Percentiles rank a stretch among this genome's conserved stretches.
phyloP scores from a whole-genome alignment of 1,140 invertebrate genomes.

The Anoplolepis gracilipes region DNA sequence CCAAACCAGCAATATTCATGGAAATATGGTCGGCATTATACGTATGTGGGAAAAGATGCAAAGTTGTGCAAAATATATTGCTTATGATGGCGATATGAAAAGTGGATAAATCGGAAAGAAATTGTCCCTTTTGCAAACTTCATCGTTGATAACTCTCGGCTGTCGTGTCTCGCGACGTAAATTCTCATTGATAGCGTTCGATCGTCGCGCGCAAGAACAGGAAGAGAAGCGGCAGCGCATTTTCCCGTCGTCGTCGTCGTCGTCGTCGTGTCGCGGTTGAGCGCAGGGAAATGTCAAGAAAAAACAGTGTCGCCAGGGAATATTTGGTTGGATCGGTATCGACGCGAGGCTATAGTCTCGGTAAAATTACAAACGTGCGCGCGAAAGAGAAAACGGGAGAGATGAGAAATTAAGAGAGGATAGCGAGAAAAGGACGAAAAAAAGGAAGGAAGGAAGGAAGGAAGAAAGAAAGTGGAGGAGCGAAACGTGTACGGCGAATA shows the following conservation, averaged over 20 bases:
- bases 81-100: conserved; percentile 19
- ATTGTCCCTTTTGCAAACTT: conserved; percentile 38
- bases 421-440: neutral
- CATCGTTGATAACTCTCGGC: conserved; percentile 39
- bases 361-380: conserved; percentile 57
- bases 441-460: conserved; percentile 16
- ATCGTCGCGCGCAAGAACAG: conserved; percentile 44
- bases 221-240: conserved; percentile 10
- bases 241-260: conserved; percentile 34
- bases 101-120: conserved; percentile 42
- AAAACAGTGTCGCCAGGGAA: conserved; percentile 64
- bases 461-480: neutral
- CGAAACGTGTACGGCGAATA: conserved; percentile 71
- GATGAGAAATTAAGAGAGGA: neutral
- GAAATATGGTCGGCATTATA: conserved; percentile 19
- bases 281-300: conserved; percentile 60
- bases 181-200: conserved; percentile 31
- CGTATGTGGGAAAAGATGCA: neutral
- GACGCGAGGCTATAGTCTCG: conserved; percentile 33
- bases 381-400: neutral
- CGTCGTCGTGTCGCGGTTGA: neutral
- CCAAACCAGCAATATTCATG: neutral
- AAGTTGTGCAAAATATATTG: conserved; percentile 7
- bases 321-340: conserved; percentile 64
- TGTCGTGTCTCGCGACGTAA: conserved; percentile 28